phyloP scores from a whole-genome alignment of 2,888 invertebrate genomes.

The Athripsodes cinereus region DNA sequence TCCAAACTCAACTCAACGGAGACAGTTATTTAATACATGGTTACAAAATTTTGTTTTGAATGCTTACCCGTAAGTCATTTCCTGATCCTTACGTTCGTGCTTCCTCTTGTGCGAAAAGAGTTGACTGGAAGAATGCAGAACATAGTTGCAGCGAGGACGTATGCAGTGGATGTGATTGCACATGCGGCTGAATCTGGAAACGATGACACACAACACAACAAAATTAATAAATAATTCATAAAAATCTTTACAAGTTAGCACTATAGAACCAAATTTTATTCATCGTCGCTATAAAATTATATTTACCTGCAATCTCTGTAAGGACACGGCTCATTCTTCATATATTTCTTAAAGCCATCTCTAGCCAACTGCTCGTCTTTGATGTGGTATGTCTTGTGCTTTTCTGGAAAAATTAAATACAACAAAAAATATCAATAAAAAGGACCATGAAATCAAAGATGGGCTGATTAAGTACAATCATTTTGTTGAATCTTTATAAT shows the following conservation, averaged over 20 bases:
- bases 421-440: too few relatives aligned
- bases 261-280: not conserved
- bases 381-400: conserved; percentile 97
- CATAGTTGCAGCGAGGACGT: conserved; percentile 89
- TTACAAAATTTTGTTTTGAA: too few relatives aligned
- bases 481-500: too few relatives aligned
- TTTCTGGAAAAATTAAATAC: conserved; percentile 73
- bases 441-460: too few relatives aligned
- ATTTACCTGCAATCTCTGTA: conserved; percentile 74
- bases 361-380: conserved; percentile 93
- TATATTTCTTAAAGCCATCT: conserved; percentile 97
- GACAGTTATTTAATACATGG: too few relatives aligned
- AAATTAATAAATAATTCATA: not conserved
- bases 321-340: conserved; percentile 92
- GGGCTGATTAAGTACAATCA: too few relatives aligned
- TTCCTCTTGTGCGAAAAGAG: conserved; percentile 96
- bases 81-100: conserved; percentile 91
- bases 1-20: too few relatives aligned
- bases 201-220: not conserved
- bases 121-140: conserved; percentile 93
- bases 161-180: conserved; percentile 99
- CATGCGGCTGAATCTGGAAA: conserved; percentile 68
- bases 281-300: too few relatives aligned
- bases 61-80: conserved; percentile 55
- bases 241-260: not conserved